phyloP scores from a whole-genome alignment of 1,140 invertebrate species.

The Tetraneura akinire region DNA sequence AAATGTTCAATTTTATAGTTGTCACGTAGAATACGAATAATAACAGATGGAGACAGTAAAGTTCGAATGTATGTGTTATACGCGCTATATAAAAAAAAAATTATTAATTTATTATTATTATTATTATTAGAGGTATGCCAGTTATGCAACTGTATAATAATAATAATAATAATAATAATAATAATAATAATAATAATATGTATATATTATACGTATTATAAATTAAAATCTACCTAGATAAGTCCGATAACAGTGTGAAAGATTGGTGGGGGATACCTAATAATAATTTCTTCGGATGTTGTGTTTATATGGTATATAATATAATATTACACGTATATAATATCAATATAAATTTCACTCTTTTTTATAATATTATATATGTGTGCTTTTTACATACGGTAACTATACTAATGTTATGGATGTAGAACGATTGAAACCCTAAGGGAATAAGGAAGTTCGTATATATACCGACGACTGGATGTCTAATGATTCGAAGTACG shows the following conservation, averaged over 20 bases:
- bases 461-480: constrained; percentile 41
- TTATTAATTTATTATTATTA: too few relatives aligned
- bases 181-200: neutral
- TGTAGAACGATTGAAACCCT: constrained; percentile 18
- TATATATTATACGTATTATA: neutral
- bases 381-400: neutral
- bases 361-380: neutral
- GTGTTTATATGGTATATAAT: neutral
- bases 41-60: neutral
- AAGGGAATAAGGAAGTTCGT: neutral
- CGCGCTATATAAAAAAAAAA: too few relatives aligned
- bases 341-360: constrained; percentile 33
- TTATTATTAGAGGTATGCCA: constrained; percentile 15
- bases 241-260: neutral
- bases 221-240: neutral
- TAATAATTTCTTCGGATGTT: neutral
- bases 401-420: constrained; percentile 36
- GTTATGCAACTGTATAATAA: constrained; percentile 35
- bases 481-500: constrained; percentile 24
- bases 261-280: too few relatives aligned
- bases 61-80: neutral
- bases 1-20: constrained; percentile 46
- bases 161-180: too few relatives aligned
- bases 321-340: too few relatives aligned
- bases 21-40: neutral